A percentile compares a stretch with the other conserved stretches of the same genome.
phyloP scores from a whole-genome alignment of 2,113 vertebrate species.

The Oophaga pumilio region DNA sequence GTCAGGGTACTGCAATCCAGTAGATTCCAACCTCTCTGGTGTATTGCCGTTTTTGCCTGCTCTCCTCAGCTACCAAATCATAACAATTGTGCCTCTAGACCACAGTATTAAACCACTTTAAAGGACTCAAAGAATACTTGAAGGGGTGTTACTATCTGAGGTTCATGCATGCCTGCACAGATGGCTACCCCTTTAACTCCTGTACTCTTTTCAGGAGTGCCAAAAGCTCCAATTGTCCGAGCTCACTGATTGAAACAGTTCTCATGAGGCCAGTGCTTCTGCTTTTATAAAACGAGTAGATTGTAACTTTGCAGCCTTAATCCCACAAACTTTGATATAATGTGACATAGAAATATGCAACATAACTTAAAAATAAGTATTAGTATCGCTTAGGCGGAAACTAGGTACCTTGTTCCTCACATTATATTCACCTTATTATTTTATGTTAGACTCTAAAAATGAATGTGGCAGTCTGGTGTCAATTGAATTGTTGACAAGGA shows the following conservation, averaged over 20 bases:
- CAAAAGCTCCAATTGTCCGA: no score
- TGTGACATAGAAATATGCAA: neutral
- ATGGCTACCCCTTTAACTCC: no score
- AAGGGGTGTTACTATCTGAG: no score
- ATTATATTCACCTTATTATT: neutral
- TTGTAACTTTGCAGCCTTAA: neutral
- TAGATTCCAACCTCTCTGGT: no score
- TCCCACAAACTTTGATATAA: neutral
- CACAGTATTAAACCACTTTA: no score
- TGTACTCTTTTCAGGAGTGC: no score
- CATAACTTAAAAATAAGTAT: neutral
- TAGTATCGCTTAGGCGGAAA: neutral
- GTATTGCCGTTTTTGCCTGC: no score
- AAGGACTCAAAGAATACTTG: no score
- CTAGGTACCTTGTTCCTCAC: neutral
- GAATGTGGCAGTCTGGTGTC: slow-evolving; percentile 65
- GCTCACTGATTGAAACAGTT: neutral
- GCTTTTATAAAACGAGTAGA: neutral
- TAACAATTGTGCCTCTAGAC: no score
- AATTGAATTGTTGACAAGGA: slow-evolving; percentile 62
- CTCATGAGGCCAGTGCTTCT: neutral
- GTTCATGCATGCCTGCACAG: no score
- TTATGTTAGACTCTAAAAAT: slow-evolving; percentile 5
- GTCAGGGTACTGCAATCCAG: no score
- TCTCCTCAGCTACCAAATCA: no score